These are phyloP conservation scores for Mormyrus iriodes DNA, from an alignment of 2,113 vertebrate species.

Conservation along the genomic window DNA sequence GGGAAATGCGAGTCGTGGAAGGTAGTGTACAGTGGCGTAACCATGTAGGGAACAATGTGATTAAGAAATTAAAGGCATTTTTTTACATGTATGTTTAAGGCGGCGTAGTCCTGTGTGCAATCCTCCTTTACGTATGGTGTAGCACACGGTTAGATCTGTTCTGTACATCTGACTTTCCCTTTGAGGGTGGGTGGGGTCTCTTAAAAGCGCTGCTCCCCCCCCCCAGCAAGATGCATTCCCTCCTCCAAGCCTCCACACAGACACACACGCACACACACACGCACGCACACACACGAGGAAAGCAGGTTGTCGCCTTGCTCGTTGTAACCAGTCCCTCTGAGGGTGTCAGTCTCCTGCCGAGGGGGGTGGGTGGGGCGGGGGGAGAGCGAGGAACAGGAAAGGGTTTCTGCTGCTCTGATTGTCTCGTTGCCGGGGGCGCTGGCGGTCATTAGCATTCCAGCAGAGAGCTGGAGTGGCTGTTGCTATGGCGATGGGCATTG, in stretches of 20 bases:
- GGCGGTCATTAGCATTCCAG: conserved; percentile 49
- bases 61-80: not conserved
- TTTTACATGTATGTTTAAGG: not conserved
- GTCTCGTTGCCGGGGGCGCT: conserved; percentile 37
- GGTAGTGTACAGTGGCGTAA: no score
- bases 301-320: not conserved
- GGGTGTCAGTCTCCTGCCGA: not conserved
- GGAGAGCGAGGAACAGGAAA: conserved; percentile 28
- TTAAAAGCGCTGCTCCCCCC: not conserved
- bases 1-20: not conserved
- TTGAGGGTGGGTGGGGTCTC: not conserved
- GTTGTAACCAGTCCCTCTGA: not conserved
- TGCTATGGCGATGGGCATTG: conserved; percentile 32
- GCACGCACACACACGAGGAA: not conserved
- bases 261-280: not conserved
- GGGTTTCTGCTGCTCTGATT: conserved; percentile 31
- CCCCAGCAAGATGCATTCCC: not conserved
- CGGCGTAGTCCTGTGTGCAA: not conserved
- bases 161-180: not conserved
- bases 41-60: not conserved
- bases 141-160: not conserved
- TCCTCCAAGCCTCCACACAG: not conserved
- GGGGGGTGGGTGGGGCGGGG: not conserved
- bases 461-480: conserved; percentile 23
- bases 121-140: not conserved